Conservation (phyloP, 2,113 vertebrate species). For the Orycteropus afer region DNA sequence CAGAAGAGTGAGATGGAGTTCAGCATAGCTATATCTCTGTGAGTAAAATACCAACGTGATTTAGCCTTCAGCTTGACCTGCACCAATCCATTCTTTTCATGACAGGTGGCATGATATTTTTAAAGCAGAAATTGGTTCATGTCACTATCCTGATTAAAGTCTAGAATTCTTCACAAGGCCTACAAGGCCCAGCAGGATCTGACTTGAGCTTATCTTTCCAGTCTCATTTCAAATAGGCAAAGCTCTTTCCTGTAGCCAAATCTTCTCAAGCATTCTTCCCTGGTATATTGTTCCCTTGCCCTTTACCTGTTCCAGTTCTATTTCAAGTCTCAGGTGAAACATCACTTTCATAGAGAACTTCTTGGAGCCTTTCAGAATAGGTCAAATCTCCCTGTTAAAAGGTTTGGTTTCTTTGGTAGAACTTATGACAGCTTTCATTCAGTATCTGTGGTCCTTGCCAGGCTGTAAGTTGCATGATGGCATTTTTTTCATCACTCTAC, state of each 20-base stretch:
- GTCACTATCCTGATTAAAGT: constrained; percentile 14
- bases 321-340: not conserved
- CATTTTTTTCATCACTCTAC: not conserved
- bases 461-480: not conserved
- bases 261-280: not conserved
- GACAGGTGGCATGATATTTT: constrained; percentile 25
- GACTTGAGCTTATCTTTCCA: not conserved
- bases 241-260: not conserved
- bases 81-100: constrained; percentile 21
- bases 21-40: not conserved
- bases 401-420: not conserved
- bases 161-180: not conserved
- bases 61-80: not conserved
- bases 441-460: not conserved
- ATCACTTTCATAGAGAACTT: not conserved
- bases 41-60: constrained; percentile 25
- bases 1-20: not conserved
- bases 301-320: not conserved
- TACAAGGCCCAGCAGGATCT: not conserved
- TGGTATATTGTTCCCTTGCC: not conserved
- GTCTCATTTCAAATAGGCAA: not conserved
- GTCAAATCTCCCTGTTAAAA: not conserved
- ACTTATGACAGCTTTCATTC: not conserved
- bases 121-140: constrained; percentile 48
- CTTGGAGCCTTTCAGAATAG: not conserved